Base-by-base conservation (phyloP, 2,113 vertebrate species). In the Dicentrarchus labrax region DNA sequence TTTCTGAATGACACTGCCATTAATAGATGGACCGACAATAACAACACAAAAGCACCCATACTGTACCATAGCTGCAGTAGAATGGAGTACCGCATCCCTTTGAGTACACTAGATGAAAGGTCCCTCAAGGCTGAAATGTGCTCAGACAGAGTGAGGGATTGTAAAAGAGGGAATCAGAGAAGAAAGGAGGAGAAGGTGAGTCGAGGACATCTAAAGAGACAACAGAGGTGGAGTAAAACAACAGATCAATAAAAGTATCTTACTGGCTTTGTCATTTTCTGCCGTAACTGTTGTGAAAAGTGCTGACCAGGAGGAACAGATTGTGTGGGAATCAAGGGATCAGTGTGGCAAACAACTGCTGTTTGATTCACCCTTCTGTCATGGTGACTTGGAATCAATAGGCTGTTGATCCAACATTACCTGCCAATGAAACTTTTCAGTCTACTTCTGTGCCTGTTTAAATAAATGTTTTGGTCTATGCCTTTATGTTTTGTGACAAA, bases 221-320 rank as follows among this genome's bases (percentile, higher is more conserved):
- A 84, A 71, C 73, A 73, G 47, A 82, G 22, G 50, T 12, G 54
- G 41, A 76, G 71, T 65, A 72, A 75, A 85, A 79, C 64, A 82
- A 80, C 78, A 75, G 72, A 89, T 93, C 88, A 82, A 90, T 92
- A 72, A 72, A 68, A 57, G 75, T 59, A 86, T 84, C 82, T 68
- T 38, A 65, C 64, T 59, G 59, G 60, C 75, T 90, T 88, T 81
- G 83, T 89, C 79, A 83, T 83, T 78, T 85, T 88, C 66, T 75
- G 54, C 70, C 22, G 73, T 45, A 72, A 81, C 72, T 75, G 38
- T 86, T 70, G 65, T 66, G 66, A 76, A 89, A 88, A 90, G 80
- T 89, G 89, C 85, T 89, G 89, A 90, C 67, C 38, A 48, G 43
- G 41, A 79, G 72, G 71, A 88, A 81, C 72, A 62, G 50, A 70